phyloP scores from a whole-genome alignment of 2,113 vertebrate species.

The Ailuropoda melanoleuca region DNA sequence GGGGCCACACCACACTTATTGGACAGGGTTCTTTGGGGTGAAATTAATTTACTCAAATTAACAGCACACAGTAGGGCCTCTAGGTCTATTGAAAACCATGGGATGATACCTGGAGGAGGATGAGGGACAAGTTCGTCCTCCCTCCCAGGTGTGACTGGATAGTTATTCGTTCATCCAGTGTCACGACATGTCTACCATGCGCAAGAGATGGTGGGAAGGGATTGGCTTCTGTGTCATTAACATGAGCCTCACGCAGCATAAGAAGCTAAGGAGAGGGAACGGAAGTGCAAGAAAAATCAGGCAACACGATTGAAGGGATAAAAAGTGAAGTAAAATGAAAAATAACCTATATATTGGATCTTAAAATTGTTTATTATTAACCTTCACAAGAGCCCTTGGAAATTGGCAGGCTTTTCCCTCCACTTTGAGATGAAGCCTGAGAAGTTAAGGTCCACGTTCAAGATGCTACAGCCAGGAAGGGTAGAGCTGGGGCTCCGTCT shows the following conservation, averaged over 20 bases:
- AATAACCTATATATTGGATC: not conserved
- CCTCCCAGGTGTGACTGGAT: not conserved
- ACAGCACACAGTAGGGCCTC: not conserved
- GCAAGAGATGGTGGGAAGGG: not conserved
- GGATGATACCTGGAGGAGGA: not conserved
- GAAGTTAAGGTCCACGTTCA: not conserved
- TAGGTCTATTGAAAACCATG: not conserved
- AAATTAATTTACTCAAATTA: not conserved
- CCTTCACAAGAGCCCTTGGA: not conserved
- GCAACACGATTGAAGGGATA: not conserved
- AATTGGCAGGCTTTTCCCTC: not conserved
- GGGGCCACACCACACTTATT: not conserved
- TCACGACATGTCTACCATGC: not conserved
- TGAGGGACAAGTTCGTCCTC: not conserved
- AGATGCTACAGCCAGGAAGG: not conserved
- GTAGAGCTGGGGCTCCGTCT: not conserved
- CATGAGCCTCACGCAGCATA: not conserved
- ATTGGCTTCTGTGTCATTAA: not conserved
- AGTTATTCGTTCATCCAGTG: not conserved
- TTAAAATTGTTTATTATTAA: slow-evolving; percentile 7
- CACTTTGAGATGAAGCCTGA: not conserved
- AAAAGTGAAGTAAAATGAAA: not conserved
- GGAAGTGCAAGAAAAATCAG: not conserved
- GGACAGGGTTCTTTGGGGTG: not conserved
- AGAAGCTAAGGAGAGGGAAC: not conserved